These are phyloP conservation scores for Acronicta leporina DNA, from an alignment of 2,888 invertebrate genomes.

Conservation along the genomic window DNA sequence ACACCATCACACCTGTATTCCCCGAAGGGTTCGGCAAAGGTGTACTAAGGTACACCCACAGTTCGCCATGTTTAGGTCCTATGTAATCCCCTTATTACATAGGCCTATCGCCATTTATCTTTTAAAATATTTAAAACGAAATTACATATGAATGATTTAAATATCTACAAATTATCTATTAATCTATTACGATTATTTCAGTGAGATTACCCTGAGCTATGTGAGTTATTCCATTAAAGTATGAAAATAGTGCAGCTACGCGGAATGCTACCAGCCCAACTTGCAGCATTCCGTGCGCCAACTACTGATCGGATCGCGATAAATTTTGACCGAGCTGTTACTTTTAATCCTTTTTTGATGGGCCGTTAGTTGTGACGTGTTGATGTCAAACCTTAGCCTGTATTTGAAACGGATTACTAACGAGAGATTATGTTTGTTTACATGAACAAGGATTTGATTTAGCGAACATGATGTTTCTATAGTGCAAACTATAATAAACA, in stretches of 20 bases:
- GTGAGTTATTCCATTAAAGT: slow-evolving; percentile 9
- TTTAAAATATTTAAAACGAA: too few species aligned
- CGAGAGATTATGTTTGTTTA: slow-evolving; percentile 34
- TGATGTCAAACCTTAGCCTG: slow-evolving; percentile 25
- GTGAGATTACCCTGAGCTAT: neutral
- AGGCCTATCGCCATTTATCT: too few species aligned
- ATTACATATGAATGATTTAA: neutral
- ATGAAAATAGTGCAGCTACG: slow-evolving; percentile 9
- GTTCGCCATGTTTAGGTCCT: too few species aligned
- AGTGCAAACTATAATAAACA: neutral
- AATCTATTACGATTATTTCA: slow-evolving; percentile 9
- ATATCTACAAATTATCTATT: neutral
- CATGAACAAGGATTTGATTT: slow-evolving; percentile 3
- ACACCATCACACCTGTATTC: too few species aligned
- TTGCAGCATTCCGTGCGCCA: slow-evolving; percentile 21
- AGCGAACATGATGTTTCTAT: slow-evolving; percentile 3
- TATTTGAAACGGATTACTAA: slow-evolving; percentile 30
- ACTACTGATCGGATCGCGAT: slow-evolving; percentile 37
- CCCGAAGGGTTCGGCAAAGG: too few species aligned
- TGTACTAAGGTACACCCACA: too few species aligned
- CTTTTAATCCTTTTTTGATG: slow-evolving; percentile 50
- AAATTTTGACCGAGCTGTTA: slow-evolving; percentile 43
- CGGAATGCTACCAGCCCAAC: slow-evolving; percentile 10
- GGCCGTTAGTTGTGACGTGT: slow-evolving; percentile 28
- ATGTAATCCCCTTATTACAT: too few species aligned